phyloP scores from a whole-genome alignment of 2,888 invertebrate genomes.

The Tethea ocularis region DNA sequence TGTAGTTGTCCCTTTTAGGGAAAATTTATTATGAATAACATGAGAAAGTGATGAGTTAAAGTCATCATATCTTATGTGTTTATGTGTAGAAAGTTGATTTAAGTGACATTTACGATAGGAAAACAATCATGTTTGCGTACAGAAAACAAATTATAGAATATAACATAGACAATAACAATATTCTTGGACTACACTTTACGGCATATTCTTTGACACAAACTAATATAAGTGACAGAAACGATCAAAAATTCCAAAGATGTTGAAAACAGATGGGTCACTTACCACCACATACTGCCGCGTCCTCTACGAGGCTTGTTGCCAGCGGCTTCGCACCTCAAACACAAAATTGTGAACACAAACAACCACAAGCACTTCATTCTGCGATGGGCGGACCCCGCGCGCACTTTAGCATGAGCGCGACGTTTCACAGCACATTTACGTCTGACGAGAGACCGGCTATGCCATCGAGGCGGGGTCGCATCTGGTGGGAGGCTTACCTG shows the following conservation, averaged over 20 bases:
- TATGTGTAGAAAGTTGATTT: neutral
- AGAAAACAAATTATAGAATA: neutral
- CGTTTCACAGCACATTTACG: slow-evolving; percentile 65
- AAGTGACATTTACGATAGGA: neutral
- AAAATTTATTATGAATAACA: neutral
- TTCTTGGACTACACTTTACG: neutral
- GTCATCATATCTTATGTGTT: neutral
- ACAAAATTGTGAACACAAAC: slow-evolving; percentile 80
- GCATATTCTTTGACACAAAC: neutral
- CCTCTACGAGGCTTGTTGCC: slow-evolving; percentile 89
- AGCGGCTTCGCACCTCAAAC: slow-evolving; percentile 76
- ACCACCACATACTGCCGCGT: slow-evolving; percentile 97
- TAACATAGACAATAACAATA: neutral
- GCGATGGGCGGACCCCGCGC: slow-evolving; percentile 68
- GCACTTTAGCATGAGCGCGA: slow-evolving; percentile 70
- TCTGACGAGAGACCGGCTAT: slow-evolving; percentile 56
- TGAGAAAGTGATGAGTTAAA: neutral
- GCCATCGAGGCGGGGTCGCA: slow-evolving; percentile 68
- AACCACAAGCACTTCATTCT: slow-evolving; percentile 83
- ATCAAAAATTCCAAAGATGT: slow-evolving; percentile 25
- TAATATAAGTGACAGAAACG: slow-evolving; percentile 10
- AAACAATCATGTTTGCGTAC: neutral
- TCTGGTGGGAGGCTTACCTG: slow-evolving; percentile 77
- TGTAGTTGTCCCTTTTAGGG: neutral
- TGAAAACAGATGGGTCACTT: slow-evolving; percentile 65